Evolutionary conservation across 2,888 invertebrate genomes (phyloP).

Genomic region (Abrostola tripartita): DNA sequence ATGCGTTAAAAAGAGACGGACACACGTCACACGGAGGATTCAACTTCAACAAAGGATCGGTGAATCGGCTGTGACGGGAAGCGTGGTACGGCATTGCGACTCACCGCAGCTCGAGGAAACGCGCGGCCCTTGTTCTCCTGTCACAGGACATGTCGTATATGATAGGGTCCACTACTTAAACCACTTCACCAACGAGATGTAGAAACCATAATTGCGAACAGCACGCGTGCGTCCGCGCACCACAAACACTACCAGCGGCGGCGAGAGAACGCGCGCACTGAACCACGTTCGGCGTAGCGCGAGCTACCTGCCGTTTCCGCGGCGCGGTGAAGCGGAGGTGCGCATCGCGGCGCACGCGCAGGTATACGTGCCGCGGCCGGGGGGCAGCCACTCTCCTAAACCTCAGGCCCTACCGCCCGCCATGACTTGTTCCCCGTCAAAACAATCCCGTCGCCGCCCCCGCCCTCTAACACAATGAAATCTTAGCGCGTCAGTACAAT

Average conservation of each 20-base stretch:
- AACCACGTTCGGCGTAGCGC: constrained; percentile 75
- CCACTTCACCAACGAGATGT: constrained; percentile 81
- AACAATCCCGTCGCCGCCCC: constrained; percentile 62
- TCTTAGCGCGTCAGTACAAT: constrained; percentile 16
- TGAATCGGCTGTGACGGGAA: constrained; percentile 77
- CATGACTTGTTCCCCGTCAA: constrained; percentile 61
- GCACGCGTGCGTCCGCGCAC: constrained; percentile 81
- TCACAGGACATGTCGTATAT: constrained; percentile 86
- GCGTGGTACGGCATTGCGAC: constrained; percentile 76
- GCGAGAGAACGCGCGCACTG: constrained; percentile 88
- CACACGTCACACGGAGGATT: constrained; percentile 81
- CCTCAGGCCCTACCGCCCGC: constrained; percentile 55
- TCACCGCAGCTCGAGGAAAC: constrained; percentile 88
- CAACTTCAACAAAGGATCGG: constrained; percentile 84
- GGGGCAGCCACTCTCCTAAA: constrained; percentile 68
- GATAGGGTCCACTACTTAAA: constrained; percentile 76
- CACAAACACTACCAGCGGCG: constrained; percentile 85
- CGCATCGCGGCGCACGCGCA: constrained; percentile 86
- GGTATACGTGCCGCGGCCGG: constrained; percentile 68
- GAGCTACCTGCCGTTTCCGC: constrained; percentile 83
- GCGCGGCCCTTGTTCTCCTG: constrained; percentile 86
- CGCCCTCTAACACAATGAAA: constrained; percentile 34
- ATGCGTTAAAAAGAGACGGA: constrained; percentile 83
- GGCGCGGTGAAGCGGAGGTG: constrained; percentile 83
- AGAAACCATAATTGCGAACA: constrained; percentile 79